Conservation (phyloP, 1,140 invertebrate species). For the Tachypleus tridentatus region DNA sequence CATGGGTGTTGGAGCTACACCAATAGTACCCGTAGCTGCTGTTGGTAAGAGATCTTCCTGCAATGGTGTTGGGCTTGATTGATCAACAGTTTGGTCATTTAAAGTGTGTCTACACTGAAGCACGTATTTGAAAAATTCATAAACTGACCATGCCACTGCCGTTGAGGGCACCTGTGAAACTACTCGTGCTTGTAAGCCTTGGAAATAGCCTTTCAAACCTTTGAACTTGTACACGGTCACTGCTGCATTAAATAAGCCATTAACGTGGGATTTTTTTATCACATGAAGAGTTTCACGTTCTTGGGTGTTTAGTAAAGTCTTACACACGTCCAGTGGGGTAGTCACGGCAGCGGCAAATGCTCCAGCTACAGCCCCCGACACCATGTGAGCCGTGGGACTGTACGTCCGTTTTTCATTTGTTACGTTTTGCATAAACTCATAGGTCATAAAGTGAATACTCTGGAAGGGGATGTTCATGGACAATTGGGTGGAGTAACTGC, state of each 20-base stretch:
- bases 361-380: conserved; percentile 79
- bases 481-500: conserved; percentile 90
- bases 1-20: too few relatives aligned
- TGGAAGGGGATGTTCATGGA: conserved; percentile 98
- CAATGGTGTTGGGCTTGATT: too few relatives aligned
- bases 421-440: conserved; percentile 75
- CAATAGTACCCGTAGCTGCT: too few relatives aligned
- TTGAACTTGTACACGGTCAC: conserved; percentile 55
- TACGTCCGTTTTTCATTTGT: conserved; percentile 73
- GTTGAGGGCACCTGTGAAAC: conserved; percentile 97
- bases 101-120: too few relatives aligned
- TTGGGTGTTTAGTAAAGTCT: conserved; percentile 93
- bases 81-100: too few relatives aligned
- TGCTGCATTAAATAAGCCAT: conserved; percentile 56
- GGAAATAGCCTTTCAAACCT: conserved; percentile 66
- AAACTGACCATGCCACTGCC: conserved; percentile 97
- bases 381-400: conserved; percentile 75
- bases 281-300: conserved; percentile 47
- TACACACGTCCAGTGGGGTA: conserved; percentile 98
- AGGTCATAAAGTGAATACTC: conserved; percentile 86
- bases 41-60: too few relatives aligned
- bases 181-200: conserved; percentile 75
- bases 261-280: conserved; percentile 33
- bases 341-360: conserved; percentile 84
- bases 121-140: conserved; percentile 55